Percentiles rank a stretch among this genome's conserved stretches.
These are phyloP conservation scores for Halictus ligatus DNA, from an alignment of 2,888 invertebrate species.

Conservation along the genomic window DNA sequence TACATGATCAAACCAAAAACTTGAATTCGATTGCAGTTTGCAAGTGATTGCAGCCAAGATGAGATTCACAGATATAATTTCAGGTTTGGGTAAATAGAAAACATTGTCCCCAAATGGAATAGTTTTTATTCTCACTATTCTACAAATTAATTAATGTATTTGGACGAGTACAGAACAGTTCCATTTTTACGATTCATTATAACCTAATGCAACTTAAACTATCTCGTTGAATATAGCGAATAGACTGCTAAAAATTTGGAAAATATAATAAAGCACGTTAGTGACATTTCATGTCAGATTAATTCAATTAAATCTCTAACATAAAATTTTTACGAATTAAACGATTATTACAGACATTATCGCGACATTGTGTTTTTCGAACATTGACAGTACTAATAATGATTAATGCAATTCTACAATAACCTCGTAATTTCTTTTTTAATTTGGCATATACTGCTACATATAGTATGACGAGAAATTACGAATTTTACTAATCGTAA, in stretches of 20 bases:
- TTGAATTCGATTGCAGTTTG: background rate
- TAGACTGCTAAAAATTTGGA: background rate
- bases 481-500: background rate
- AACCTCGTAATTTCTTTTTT: background rate
- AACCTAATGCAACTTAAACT: background rate
- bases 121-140: background rate
- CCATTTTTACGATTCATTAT: background rate
- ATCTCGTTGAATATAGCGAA: background rate
- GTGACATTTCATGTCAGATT: background rate
- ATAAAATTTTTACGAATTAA: no score
- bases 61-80: conserved; percentile 14
- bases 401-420: background rate
- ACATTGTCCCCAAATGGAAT: background rate
- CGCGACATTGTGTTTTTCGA: no score
- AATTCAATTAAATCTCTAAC: no score
- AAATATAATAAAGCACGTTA: background rate
- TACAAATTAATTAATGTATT: background rate
- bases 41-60: conserved; percentile 41
- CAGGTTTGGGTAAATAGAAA: background rate
- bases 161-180: background rate
- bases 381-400: no score
- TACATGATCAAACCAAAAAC: conserved; percentile 14
- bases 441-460: background rate
- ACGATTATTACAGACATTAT: no score
- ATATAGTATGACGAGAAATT: background rate